Evolutionary conservation across 2,113 vertebrate genomes (phyloP).

Genomic region (Paracanthobrama guichenoti): DNA sequence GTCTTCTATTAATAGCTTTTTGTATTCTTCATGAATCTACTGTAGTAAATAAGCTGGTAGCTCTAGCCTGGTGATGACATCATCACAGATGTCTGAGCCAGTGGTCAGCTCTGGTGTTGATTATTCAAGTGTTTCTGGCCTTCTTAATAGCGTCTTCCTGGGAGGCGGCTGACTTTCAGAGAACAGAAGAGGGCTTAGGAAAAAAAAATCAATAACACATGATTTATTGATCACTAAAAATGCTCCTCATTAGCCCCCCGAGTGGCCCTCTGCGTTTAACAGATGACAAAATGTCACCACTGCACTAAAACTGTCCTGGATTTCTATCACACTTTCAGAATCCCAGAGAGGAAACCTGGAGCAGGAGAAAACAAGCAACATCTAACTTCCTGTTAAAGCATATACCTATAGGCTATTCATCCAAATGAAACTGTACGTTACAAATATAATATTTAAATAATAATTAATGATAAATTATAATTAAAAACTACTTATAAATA

Average conservation of each 20-base stretch:
- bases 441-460: neutral
- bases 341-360: conserved; percentile 32
- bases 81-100: conserved; percentile 5
- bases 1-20: neutral
- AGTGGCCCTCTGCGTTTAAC: conserved; percentile 74
- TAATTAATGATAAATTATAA: neutral
- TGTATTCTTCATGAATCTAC: neutral
- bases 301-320: conserved; percentile 57
- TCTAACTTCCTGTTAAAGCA: neutral
- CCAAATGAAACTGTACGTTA: neutral
- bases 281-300: conserved; percentile 80
- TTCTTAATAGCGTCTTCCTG: conserved; percentile 45
- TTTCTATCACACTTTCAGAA: conserved; percentile 47
- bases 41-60: neutral
- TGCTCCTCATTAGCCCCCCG: conserved; percentile 80
- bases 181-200: conserved; percentile 75
- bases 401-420: neutral
- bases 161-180: conserved; percentile 72
- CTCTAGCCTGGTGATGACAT: neutral
- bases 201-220: conserved; percentile 80
- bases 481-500: no score
- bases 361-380: neutral
- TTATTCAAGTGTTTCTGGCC: conserved; percentile 31
- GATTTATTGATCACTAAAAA: conserved; percentile 85
- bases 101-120: conserved; percentile 58